phyloP scores from a whole-genome alignment of 2,113 vertebrate species.

The Gallinago jamesoni region DNA sequence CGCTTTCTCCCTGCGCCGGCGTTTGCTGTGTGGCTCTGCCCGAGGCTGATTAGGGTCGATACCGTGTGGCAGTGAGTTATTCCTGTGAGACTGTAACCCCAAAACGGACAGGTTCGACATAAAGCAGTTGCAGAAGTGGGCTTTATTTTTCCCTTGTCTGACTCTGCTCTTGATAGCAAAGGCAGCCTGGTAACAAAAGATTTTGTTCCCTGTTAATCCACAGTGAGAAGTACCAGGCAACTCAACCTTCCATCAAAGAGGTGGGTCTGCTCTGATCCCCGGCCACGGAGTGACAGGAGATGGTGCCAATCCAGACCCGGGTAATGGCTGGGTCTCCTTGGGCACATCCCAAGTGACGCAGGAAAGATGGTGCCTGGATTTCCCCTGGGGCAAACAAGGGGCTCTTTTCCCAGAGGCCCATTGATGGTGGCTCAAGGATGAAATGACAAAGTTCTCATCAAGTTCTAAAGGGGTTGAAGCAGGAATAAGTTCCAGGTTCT shows the following conservation, averaged over 20 bases:
- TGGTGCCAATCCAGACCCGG: not conserved
- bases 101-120: not conserved
- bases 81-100: not conserved
- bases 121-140: not conserved
- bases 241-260: not conserved
- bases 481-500: not conserved
- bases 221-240: not conserved
- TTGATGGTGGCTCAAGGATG: accelerated
- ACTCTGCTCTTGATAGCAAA: not conserved
- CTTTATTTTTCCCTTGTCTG: not conserved
- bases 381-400: not conserved
- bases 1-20: not conserved
- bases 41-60: not conserved
- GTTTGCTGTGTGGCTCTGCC: not conserved
- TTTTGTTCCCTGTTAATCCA: not conserved
- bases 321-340: not conserved
- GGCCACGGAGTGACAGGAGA: not conserved
- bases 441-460: not conserved
- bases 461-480: not conserved
- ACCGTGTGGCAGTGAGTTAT: not conserved
- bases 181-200: not conserved
- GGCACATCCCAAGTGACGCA: not conserved
- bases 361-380: not conserved
- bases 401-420: accelerated
- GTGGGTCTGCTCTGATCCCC: not conserved